Evolutionary conservation across 2,797 vertebrate genomes (phyloP), one percentile per base, ranked within the genome.

Genomic region (Hybognathus amarus): DNA sequence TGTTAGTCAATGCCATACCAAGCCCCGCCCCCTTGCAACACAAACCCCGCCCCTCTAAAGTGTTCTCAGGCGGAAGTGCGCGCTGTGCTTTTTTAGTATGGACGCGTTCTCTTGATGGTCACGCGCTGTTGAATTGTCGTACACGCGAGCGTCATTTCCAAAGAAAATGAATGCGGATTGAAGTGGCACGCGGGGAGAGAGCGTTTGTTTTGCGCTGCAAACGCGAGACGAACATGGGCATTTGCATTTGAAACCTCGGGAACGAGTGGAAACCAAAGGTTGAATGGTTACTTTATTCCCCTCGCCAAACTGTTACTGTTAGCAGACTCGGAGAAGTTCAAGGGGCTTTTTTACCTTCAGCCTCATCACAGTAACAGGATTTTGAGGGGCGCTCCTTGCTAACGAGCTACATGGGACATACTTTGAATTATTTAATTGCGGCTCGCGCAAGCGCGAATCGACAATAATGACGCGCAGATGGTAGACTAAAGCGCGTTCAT

Each of bases 21-120:
- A 78, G 33, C 86, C 88, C 82, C 88, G 47, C 91, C 91, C 82
- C 87, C 90, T 90, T 89, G 90, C 85, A 85, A 74, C 87, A 71
- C 78, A 83, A 79, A 88, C 89, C 91, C 87, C 68, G 91, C 93
- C 93, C 92, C 93, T 86, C 38, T 38, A 5, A 22, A 59, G 90
- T 80, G 91, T 89, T 90, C 89, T 91, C 92, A 89, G 92, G 94
- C 95, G 95, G 95, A 95, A 96, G 95, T 96, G 93, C 91, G 90
- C 89, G 91, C 92, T 91, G 91, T 90, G 90, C 93, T 93, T 92
- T 91, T 93, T 91, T 92, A 92, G 94, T 93, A 92, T 64, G 92
- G 93, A 95, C 92, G 92, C 92, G 92, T 94, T 90, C 85, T 56
- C 59, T 77, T 10, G 80, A 91, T 91, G 93, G 87, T 85, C 63